Conservation (phyloP, 1,140 invertebrate genomes). For the Pollicipes pollicipes region DNA sequence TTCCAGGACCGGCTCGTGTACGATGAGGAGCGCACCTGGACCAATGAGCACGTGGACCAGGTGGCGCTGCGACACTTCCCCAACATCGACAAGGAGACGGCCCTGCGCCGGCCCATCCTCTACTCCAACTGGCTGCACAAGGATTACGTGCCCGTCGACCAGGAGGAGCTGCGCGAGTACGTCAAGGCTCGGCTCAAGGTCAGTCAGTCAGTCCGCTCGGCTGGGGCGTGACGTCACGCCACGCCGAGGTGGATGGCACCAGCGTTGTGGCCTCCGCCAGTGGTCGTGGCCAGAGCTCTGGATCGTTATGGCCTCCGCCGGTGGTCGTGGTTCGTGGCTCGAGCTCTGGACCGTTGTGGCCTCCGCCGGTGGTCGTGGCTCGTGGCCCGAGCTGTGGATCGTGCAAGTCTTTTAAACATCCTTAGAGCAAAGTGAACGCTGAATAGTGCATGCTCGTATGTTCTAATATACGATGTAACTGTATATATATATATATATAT, state of each 20-base stretch:
- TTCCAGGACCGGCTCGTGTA: slow-evolving; percentile 93
- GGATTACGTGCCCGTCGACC: slow-evolving; percentile 90
- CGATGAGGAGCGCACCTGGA: slow-evolving; percentile 88
- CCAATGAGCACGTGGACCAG: slow-evolving; percentile 90
- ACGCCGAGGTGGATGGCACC: neutral
- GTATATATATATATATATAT: too few species aligned
- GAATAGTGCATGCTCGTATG: too few species aligned
- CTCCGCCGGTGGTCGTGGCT: too few species aligned
- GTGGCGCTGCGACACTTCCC: slow-evolving; percentile 93
- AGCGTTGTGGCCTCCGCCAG: too few species aligned
- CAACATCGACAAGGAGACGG: slow-evolving; percentile 63
- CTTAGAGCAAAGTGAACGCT: too few species aligned
- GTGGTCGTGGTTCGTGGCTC: too few species aligned
- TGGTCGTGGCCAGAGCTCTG: too few species aligned
- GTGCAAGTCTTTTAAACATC: too few species aligned
- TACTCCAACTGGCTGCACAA: slow-evolving; percentile 99
- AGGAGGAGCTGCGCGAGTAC: slow-evolving; percentile 87
- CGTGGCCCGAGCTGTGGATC: too few species aligned
- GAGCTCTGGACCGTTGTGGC: too few species aligned
- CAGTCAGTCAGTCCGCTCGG: slow-evolving; percentile 9
- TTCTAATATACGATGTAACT: too few species aligned
- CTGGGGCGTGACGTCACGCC: neutral
- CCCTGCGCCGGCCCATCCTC: slow-evolving; percentile 52
- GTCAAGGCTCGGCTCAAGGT: slow-evolving; percentile 88
- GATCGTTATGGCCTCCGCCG: too few species aligned